phyloP scores from a whole-genome alignment of 1,140 invertebrate genomes.

The Yoshiicerus persimilis region DNA sequence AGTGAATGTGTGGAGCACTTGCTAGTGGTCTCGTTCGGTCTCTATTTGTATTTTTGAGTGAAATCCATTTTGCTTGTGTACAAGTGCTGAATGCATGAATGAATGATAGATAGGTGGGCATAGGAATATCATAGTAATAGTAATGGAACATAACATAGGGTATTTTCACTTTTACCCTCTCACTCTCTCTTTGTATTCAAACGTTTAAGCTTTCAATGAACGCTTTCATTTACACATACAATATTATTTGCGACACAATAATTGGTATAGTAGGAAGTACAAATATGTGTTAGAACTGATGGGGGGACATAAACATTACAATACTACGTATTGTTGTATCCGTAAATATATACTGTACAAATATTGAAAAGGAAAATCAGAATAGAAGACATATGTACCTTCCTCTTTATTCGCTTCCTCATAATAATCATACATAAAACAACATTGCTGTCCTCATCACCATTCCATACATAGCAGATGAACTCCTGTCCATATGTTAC shows the following conservation, averaged over 20 bases:
- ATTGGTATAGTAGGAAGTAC: background rate
- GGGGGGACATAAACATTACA: background rate
- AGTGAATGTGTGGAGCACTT: background rate
- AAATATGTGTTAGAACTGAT: no score
- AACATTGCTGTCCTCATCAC: background rate
- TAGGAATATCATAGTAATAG: background rate
- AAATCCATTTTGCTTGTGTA: background rate
- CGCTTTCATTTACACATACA: background rate
- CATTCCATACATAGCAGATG: background rate
- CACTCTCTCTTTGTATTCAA: background rate
- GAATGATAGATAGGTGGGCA: background rate
- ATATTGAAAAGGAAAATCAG: background rate
- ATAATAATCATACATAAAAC: background rate
- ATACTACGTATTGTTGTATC: background rate
- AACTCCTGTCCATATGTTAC: background rate
- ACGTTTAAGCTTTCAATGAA: background rate
- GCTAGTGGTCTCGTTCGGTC: background rate
- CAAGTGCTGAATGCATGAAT: conserved; percentile 14
- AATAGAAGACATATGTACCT: background rate
- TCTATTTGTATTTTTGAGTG: background rate
- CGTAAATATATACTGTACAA: background rate
- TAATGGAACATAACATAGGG: background rate
- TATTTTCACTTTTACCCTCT: conserved; percentile 2
- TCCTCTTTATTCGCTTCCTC: background rate
- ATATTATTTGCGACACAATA: background rate